Base-by-base conservation (phyloP, 2,113 vertebrate genomes). In the Alethe castanea region DNA sequence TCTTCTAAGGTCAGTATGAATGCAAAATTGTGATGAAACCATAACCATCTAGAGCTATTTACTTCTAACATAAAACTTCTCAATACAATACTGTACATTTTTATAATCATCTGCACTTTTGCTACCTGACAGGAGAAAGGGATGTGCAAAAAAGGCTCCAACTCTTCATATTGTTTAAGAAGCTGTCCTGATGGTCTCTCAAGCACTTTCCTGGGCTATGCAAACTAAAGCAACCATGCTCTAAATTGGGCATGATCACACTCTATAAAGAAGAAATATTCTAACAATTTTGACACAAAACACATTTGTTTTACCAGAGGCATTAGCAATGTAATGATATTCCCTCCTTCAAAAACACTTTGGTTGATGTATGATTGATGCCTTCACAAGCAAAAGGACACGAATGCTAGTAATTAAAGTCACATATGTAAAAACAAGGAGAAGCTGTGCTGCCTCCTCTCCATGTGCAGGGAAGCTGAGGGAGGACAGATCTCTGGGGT, bases 381-480 rank as follows among this genome's bases (percentile, higher is more conserved):
- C 7, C 23, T 83, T 60, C 54, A 65, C 35, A 50, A 84, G 29
- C 26, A 45, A 53, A 83, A 8, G 8, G n/a, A 57, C 19, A 85
- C 0, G 0, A 72, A 57, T 57, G 23, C 9, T 48, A 45, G 12
- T 14, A 69, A 66, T 19, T 40, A 35, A 82, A 73, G 31, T 38
- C 31, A 72, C 0, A 0, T 29, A 33, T 2, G 1, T 40, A 17
- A 86, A 85, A 86, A 3, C 2, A 22, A 66, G 31, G n/a, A 85
- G 54, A 33, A 62, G 35, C 23, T 71, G 22, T 36, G 7, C 8
- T 52, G 18, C 6, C 35, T 67, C 23, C 33, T 50, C 28, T n/a
- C 23, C n/a, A 6, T 2, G 2, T 1, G 2, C 18, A 64, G 26
- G 48, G 23, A 85, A 79, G 35, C 5, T 11, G 5, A 57, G 23